A percentile compares a stretch with the other conserved stretches of the same genome.
Conservation (phyloP, 2,797 vertebrate species). For the Echeneis naucrates region DNA sequence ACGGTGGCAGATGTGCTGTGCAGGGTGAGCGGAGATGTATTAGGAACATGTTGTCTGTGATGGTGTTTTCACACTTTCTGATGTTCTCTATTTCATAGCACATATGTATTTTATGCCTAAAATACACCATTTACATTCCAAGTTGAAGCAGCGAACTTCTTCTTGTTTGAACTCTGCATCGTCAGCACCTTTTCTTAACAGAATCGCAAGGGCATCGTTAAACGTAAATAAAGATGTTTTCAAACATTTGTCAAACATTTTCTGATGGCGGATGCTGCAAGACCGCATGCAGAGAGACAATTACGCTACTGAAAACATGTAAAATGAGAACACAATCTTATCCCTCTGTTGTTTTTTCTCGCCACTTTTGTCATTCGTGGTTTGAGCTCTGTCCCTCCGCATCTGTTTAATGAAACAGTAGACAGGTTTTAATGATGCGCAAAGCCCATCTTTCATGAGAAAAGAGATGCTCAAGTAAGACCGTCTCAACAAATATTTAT, state of each 20-base stretch:
- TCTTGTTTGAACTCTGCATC: constrained; percentile 10
- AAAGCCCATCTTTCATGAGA: constrained; percentile 52
- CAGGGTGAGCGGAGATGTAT: constrained; percentile 73
- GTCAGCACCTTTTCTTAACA: constrained; percentile 24
- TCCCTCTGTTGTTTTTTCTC: constrained; percentile 27
- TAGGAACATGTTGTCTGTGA: constrained; percentile 64
- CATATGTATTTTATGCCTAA: constrained; percentile 40
- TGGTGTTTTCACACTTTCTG: constrained; percentile 45
- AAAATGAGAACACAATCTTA: constrained; percentile 58
- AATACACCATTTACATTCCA: constrained; percentile 25
- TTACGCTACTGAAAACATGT: constrained; percentile 59
- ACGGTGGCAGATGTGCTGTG: constrained; percentile 58
- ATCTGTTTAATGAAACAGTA: constrained; percentile 42
- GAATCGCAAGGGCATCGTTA: constrained; percentile 23
- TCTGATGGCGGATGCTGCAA: not conserved
- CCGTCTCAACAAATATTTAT: constrained; percentile 74
- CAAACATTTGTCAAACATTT: constrained; percentile 23
- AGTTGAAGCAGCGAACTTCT: not conserved
- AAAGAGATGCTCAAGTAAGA: constrained; percentile 50
- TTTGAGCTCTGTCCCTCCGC: constrained; percentile 27
- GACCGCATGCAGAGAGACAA: constrained; percentile 61
- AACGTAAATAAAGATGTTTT: constrained; percentile 46
- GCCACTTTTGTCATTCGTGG: constrained; percentile 18
- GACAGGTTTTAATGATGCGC: constrained; percentile 58
- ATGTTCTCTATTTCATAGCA: constrained; percentile 40